Base-by-base conservation (phyloP, 2,888 invertebrate species). In the Anarsia innoxiella region DNA sequence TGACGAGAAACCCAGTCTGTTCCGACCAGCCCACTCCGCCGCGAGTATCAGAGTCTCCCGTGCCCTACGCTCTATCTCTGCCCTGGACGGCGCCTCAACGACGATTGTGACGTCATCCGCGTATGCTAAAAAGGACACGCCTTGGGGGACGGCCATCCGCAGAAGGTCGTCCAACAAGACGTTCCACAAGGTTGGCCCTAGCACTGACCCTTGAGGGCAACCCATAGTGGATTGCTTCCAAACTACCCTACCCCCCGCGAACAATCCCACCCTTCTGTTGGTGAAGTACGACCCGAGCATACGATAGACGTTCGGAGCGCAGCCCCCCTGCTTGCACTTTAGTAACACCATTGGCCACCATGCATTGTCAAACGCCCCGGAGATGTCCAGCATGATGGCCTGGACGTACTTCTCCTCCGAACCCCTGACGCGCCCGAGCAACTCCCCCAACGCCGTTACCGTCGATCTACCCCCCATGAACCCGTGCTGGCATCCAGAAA, bases 291-390 rank as follows among this genome's bases (percentile, higher is more conserved):
- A 9, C 10, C 10, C 11, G 4, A 31, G 31, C n/a, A 16, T 4
- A 2, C 31, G n/a, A 15, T 31, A 31, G 12, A 31, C 11, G 31
- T 31, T 31, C 3, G 31, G 31, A 2, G 31, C 4, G 31, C 16
- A 12, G 3, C 31, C 31, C 19, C 23, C 10, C 23, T 23, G 31
- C n/a, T 31, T 31, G n/a, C 3, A 12, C 23, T 31, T 31, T 2
- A 31, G 1, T 12, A 31, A 9, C 2, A 31, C 49, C 29, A 51
- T 46, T 0, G 56, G 50, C 59, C 54, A 54, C 52, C 51, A 54
- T 2, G 49, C 51, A 28, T 48, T 50, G 32, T 51, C 47, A 35
- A 64, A 64, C 3, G 60, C 64, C 0, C 57, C 59, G 3, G 51
- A 43, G n/a, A 64, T 59, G 44, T 59, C 61, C 6, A 57, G 31